A percentile compares a stretch with the other conserved stretches of the same genome.
phyloP scores from a whole-genome alignment of 1,140 invertebrate genomes.

The Globodera rostochiensis region DNA sequence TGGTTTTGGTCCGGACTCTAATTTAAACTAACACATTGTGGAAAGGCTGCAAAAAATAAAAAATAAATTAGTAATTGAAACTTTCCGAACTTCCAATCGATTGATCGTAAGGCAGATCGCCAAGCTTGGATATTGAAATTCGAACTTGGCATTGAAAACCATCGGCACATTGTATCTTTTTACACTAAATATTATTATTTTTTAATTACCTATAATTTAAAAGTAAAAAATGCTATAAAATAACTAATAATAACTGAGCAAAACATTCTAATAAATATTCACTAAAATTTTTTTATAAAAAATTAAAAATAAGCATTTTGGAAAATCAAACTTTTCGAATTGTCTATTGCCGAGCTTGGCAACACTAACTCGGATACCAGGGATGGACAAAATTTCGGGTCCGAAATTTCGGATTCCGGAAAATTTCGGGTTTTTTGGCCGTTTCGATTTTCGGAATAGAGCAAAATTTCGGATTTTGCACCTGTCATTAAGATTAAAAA shows the following conservation, averaged over 20 bases:
- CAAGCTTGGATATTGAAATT: slow-evolving; percentile 1
- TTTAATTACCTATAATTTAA: background rate
- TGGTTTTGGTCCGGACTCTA: too few species aligned
- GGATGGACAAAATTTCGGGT: too few species aligned
- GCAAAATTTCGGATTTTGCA: background rate
- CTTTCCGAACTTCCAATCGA: background rate
- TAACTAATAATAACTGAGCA: too few species aligned
- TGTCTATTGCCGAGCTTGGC: background rate
- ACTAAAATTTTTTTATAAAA: background rate
- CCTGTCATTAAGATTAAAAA: too few species aligned
- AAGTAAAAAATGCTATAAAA: too few species aligned
- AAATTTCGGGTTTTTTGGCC: too few species aligned
- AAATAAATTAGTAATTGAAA: background rate
- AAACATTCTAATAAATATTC: background rate
- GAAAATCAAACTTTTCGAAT: background rate
- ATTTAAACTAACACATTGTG: background rate
- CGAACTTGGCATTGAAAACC: background rate
- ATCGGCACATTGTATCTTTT: background rate
- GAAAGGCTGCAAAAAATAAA: background rate
- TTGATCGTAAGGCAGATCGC: background rate
- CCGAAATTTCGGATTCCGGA: too few species aligned
- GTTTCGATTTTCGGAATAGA: too few species aligned
- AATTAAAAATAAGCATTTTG: background rate
- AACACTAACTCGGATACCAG: background rate
- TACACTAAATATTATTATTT: background rate